Evolutionary conservation across 2,888 invertebrate species (phyloP), one percentile per base, ranked within the genome.

Genomic region (Galeruca laticollis): DNA sequence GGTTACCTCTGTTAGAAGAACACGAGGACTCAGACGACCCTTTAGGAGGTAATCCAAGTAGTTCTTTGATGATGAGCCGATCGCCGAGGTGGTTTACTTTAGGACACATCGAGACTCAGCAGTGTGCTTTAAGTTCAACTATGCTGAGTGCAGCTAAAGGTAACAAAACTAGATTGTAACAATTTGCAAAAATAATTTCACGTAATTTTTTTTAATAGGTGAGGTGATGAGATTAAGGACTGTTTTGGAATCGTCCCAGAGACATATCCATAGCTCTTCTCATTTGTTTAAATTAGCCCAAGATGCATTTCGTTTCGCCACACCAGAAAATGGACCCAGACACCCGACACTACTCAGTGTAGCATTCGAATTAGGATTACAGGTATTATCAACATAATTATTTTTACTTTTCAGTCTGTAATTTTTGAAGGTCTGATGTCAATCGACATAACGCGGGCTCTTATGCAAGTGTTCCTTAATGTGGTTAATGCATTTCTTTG

Each of bases 231-330:
- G 94, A 1, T 85, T 95, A 63, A 88, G 92, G 4, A 91, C 91
- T 0, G 94, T 95, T 11, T 86, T 94, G 60, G 93, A 93, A 79
- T 93, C 93, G 21, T 92, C 94, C 10, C 93, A 93, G 84, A 87
- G 92, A 33, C 93, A 94, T 87, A 94, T 95, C 77, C 93, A 94
- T 78, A 93, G 93, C 76, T 93, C 94, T 5, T 92, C 93, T 60
- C 94, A 94, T 86, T 88, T 95, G 82, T 95, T 94, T 87, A 92
- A 94, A 74, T 87, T 95, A 69, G 94, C 95, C 69, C 94, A 94
- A 84, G 94, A 95, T 86, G 94, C 94, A 71, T 91, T 94, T 85
- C 89, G 94, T 13, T 93, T 94, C 84, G 94, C 94, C 49, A 93
- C 93, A 47, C 93, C 94, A 0, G 90, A 92, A 81, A 93, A 93